These are phyloP conservation scores for Hydrotaea diabolus DNA, from an alignment of 2,888 invertebrate species.

Conservation along the genomic window DNA sequence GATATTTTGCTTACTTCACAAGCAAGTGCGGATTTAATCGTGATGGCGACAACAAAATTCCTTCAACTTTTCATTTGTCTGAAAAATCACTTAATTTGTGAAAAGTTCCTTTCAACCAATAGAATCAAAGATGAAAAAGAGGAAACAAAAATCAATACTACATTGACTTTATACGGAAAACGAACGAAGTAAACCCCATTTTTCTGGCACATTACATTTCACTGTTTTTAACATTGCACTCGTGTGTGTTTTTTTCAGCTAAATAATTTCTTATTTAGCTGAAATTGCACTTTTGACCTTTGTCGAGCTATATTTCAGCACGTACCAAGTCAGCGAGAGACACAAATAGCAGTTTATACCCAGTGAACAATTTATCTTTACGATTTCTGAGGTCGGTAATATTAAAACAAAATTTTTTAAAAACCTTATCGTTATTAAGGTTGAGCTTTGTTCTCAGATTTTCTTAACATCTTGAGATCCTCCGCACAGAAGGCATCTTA, in stretches of 20 bases:
- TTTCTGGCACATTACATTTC: conserved; percentile 13
- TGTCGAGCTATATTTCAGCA: conserved; percentile 1
- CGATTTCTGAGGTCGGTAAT: no score
- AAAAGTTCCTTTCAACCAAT: not conserved
- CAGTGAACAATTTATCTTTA: no score
- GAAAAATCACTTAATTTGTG: conserved; percentile 3
- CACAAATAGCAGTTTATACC: no score
- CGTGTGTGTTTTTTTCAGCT: not conserved
- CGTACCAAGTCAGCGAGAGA: no score
- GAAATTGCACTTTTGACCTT: conserved; percentile 30
- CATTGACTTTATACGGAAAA: not conserved
- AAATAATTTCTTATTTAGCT: not conserved
- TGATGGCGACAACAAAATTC: no score
- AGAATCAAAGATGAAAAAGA: not conserved
- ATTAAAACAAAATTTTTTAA: no score
- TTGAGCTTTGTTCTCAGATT: no score
- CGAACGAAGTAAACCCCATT: not conserved
- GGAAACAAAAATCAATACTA: conserved; percentile 8
- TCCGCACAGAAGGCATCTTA: no score
- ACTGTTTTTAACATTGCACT: not conserved
- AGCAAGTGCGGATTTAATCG: no score
- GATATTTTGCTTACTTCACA: no score
- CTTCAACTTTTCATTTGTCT: not conserved
- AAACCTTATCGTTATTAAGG: no score
- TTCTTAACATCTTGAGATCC: no score